phyloP scores from a whole-genome alignment of 2,888 invertebrate genomes.

The Eristalinus aeneus region DNA sequence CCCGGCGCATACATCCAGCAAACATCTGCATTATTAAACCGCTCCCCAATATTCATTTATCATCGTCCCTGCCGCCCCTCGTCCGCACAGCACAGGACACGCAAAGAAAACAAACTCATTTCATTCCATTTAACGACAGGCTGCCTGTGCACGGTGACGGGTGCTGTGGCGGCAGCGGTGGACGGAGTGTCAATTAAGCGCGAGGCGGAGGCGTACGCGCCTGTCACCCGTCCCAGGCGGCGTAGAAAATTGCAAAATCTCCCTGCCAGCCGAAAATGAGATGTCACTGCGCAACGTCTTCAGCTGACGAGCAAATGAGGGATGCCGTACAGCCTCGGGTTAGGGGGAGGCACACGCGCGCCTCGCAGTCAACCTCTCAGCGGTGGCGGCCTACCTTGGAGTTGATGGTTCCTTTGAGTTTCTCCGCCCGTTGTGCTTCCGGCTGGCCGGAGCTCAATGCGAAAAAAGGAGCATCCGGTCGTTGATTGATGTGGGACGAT shows the following conservation, averaged over 20 bases:
- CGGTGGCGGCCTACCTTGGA: not conserved
- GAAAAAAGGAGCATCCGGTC: not conserved
- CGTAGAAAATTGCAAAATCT: not conserved
- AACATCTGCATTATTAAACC: conserved; percentile 49
- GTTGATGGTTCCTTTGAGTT: not conserved
- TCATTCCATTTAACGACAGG: not conserved
- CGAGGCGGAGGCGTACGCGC: not conserved
- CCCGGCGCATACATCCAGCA: not conserved
- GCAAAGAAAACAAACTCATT: not conserved
- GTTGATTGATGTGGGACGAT: conserved; percentile 28
- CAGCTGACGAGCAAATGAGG: conserved; percentile 2
- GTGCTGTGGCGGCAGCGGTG: too few species aligned
- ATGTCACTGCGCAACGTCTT: conserved; percentile 4
- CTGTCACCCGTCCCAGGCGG: not conserved
- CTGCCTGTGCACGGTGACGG: not conserved
- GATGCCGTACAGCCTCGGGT: not conserved
- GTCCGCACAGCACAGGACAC: not conserved
- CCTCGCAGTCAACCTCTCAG: not conserved
- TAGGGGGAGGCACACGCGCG: not conserved
- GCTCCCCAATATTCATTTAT: conserved; percentile 34
- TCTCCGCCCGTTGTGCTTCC: too few species aligned
- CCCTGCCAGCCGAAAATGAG: not conserved
- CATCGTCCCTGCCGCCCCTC: conserved; percentile 3
- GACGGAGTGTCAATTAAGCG: conserved; percentile 5
- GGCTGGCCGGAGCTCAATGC: not conserved